A percentile compares a stretch with the other conserved stretches of the same genome.
phyloP scores from a whole-genome alignment of 2,888 invertebrate genomes.

The Microplitis manilae region DNA sequence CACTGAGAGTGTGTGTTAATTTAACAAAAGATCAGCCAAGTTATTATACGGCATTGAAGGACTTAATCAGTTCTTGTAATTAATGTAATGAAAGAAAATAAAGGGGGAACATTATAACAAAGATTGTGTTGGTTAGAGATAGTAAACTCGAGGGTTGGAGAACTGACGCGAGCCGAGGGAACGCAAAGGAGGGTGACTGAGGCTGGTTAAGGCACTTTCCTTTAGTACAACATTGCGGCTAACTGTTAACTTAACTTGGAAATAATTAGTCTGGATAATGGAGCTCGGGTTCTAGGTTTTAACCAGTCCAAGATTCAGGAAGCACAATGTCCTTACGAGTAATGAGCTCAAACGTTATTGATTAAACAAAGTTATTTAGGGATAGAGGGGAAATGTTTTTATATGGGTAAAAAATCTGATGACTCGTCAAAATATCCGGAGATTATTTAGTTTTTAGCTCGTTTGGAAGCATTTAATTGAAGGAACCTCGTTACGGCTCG shows the following conservation, averaged over 20 bases:
- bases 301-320: conserved; percentile 31
- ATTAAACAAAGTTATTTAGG: no score
- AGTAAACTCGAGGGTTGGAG: no score
- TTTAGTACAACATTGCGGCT: conserved; percentile 65
- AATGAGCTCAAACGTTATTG: conserved; percentile 54
- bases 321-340: conserved; percentile 62
- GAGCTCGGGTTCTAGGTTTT: conserved; percentile 55
- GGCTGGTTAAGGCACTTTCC: conserved; percentile 59
- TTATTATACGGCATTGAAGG: conserved; percentile 3
- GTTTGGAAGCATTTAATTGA: conserved; percentile 29
- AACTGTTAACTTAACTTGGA: conserved; percentile 68
- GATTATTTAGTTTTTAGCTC: conserved; percentile 21
- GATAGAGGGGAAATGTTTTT: no score
- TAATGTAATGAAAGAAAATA: conserved; percentile 62
- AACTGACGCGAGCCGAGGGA: not conserved
- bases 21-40: not conserved
- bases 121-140: conserved; percentile 41
- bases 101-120: conserved; percentile 40
- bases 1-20: not conserved
- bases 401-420: no score
- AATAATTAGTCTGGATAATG: conserved; percentile 69
- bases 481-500: conserved; percentile 41
- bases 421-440: no score
- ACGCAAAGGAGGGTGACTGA: not conserved
- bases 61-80: conserved; percentile 61